phyloP scores from a whole-genome alignment of 2,888 invertebrate species.

The Pycnomerus fuliginosus region DNA sequence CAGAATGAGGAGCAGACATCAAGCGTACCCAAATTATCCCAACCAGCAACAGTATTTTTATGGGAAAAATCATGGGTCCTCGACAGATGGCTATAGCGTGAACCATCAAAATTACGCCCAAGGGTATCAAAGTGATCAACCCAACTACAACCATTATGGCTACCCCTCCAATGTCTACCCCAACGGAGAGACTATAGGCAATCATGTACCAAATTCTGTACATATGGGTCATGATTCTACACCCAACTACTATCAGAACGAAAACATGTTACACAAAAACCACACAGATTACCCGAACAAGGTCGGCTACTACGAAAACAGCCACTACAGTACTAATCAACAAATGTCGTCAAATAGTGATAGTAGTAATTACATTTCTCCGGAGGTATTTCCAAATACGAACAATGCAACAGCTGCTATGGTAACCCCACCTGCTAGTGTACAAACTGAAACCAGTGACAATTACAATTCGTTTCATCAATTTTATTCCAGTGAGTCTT shows the following conservation, averaged over 20 bases:
- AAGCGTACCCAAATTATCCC: conserved; percentile 53
- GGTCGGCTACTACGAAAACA: conserved; percentile 60
- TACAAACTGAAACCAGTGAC: conserved; percentile 63
- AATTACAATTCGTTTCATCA: conserved; percentile 71
- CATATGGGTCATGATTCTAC: conserved; percentile 40
- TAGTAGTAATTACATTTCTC: conserved; percentile 52
- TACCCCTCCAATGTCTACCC: conserved; percentile 45
- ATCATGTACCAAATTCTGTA: conserved; percentile 41
- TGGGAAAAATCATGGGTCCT: conserved; percentile 55
- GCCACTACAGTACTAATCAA: conserved; percentile 51
- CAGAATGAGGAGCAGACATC: conserved; percentile 43
- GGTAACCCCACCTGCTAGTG: conserved; percentile 62
- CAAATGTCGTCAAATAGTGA: conserved; percentile 54
- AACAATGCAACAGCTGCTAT: conserved; percentile 55
- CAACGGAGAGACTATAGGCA: conserved; percentile 39
- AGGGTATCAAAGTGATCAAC: conserved; percentile 44
- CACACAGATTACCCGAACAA: conserved; percentile 42
- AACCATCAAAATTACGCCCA: conserved; percentile 43
- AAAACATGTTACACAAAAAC: conserved; percentile 45
- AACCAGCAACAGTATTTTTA: conserved; percentile 57
- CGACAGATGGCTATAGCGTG: conserved; percentile 40
- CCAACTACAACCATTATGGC: conserved; percentile 47
- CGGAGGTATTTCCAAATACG: conserved; percentile 54
- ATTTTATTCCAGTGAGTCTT: conserved; percentile 62
- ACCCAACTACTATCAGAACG: conserved; percentile 45